A percentile compares a stretch with the other conserved stretches of the same genome.
phyloP scores from a whole-genome alignment of 2,888 invertebrate species.

The Aphrophora alni region DNA sequence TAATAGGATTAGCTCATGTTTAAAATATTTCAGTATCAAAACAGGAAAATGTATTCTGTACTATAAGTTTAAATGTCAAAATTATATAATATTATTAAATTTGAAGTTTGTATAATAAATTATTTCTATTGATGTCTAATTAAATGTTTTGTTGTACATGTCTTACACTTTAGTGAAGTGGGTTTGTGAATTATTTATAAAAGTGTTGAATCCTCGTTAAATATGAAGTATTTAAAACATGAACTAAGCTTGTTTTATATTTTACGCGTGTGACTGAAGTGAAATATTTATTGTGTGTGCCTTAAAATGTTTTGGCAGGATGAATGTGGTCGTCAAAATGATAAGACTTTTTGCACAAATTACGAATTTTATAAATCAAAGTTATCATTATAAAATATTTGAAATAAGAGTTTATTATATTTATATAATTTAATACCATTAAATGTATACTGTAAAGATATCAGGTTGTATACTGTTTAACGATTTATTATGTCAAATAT shows the following conservation, averaged over 20 bases:
- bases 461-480: not conserved
- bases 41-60: not conserved
- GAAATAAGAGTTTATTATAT: not conserved
- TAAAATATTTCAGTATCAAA: not conserved
- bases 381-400: not conserved
- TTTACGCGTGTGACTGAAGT: not conserved
- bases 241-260: not conserved
- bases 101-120: too few relatives aligned
- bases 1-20: not conserved
- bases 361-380: not conserved
- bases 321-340: not conserved
- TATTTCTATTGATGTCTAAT: too few relatives aligned
- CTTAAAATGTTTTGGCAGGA: not conserved
- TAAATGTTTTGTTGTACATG: too few relatives aligned
- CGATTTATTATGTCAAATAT: too few relatives aligned
- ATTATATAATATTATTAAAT: too few relatives aligned
- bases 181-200: too few relatives aligned
- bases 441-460: not conserved
- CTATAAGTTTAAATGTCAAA: too few relatives aligned
- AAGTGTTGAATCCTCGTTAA: too few relatives aligned
- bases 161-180: too few relatives aligned
- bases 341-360: not conserved
- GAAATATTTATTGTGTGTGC: not conserved
- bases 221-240: not conserved
- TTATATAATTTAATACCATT: slow-evolving; percentile 2